phyloP scores from a whole-genome alignment of 2,113 vertebrate species.

The Rousettus leschenaultii region DNA sequence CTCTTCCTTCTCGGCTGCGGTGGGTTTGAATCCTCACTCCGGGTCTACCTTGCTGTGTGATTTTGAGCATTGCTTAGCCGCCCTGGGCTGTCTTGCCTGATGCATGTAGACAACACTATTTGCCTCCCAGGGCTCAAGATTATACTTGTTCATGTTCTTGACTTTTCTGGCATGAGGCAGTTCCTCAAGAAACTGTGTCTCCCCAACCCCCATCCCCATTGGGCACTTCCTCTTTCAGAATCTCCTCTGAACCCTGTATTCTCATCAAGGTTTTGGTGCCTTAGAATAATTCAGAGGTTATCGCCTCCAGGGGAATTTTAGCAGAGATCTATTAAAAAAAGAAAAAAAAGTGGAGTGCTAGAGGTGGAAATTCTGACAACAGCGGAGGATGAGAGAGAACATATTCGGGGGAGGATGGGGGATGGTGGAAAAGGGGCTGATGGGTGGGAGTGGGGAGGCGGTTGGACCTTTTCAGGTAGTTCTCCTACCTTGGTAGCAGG shows the following conservation, averaged over 20 bases:
- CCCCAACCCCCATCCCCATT: neutral
- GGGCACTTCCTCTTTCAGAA: neutral
- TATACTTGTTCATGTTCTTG: fast-evolving
- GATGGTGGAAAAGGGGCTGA: neutral
- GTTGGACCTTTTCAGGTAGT: fast-evolving
- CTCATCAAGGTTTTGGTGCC: fast-evolving
- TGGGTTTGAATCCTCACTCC: neutral
- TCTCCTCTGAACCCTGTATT: neutral
- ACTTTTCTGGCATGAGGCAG: neutral
- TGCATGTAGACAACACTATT: no score
- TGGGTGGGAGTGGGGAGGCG: no score
- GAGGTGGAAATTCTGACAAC: neutral
- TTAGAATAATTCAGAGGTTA: neutral
- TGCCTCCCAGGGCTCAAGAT: neutral
- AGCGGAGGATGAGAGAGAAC: neutral
- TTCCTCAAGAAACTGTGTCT: neutral
- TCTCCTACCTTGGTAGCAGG: neutral
- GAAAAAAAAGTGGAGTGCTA: neutral
- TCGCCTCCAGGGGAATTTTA: neutral
- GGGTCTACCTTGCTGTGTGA: neutral
- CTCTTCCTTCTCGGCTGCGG: neutral
- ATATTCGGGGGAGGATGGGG: fast-evolving
- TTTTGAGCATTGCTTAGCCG: neutral
- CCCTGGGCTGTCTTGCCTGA: neutral
- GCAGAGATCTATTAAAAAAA: neutral